Evolutionary conservation across 2,888 invertebrate species (phyloP), one percentile per base, ranked within the genome.

Genomic region (Hofmannophila pseudospretella): DNA sequence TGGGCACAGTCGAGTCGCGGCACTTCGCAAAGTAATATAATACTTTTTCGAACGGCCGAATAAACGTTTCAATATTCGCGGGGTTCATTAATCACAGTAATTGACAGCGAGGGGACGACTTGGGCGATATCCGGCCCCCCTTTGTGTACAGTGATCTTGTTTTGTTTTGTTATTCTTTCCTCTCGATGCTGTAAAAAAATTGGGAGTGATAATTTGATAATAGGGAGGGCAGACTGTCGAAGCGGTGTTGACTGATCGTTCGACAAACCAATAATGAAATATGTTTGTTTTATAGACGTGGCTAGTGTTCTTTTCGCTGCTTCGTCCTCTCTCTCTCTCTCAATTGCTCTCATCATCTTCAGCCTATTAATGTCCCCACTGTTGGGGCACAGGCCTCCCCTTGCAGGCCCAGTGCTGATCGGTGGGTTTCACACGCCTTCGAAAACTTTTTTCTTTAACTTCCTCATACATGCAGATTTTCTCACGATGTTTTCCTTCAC

Each of bases 11-110:
- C 34, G 46, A 46, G 54, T 49, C 8, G 49, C 58, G 59, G 57
- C 58, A 64, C 66, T 77, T 72, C 62, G 59, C 58, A 52, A 70
- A 73, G 76, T 76, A 73, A 74, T 79, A 70, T 78, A 68, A 81
- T 79, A 80, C 78, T 77, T 79, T 72, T 67, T 69, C 67, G 67
- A n/a, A 66, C 66, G 73, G 68, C 70, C 73, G 69, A 77, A 77
- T 80, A 78, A 80, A 80, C 79, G 79, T 79, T 86, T 81, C 81
- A 82, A 85, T 86, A 82, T 82, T 80, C 76, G 62, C 64, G 67
- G 67, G 67, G 60, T 76, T 76, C 84, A 86, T 85, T 86, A 82
- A 85, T 85, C 84, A 82, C 69, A 61, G 68, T 82, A 85, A 86
- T 85, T 86, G 86, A 85, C 85, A 78, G 68, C 62, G 68, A 67